Conservation (phyloP, 2,888 invertebrate species). For the Philhelius pedissequus region DNA sequence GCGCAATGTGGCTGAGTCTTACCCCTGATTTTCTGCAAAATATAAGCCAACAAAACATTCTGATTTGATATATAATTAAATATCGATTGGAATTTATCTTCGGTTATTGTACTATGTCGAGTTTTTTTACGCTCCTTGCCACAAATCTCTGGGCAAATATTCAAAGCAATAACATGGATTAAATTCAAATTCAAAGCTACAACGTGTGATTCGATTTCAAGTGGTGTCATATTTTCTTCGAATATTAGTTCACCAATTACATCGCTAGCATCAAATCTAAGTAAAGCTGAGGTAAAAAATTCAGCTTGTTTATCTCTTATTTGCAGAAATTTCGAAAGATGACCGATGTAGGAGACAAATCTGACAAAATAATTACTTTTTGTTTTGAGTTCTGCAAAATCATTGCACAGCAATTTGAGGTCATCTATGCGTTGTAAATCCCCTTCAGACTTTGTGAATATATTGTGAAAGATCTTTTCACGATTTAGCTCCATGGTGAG, state of each 20-base stretch:
- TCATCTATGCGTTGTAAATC: constrained; percentile 73
- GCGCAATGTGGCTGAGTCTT: not conserved
- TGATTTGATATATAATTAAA: constrained; percentile 76
- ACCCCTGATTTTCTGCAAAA: constrained; percentile 73
- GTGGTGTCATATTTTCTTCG: constrained; percentile 83
- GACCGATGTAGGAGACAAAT: constrained; percentile 75
- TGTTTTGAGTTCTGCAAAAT: constrained; percentile 75
- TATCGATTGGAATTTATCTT: constrained; percentile 73
- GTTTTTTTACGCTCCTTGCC: constrained; percentile 51
- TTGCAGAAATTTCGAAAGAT: constrained; percentile 77
- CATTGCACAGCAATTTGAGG: constrained; percentile 73
- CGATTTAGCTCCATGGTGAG: constrained; percentile 73
- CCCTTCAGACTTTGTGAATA: constrained; percentile 71
- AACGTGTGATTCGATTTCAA: constrained; percentile 85
- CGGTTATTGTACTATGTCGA: constrained; percentile 66
- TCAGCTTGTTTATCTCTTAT: constrained; percentile 74
- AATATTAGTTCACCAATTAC: constrained; percentile 85
- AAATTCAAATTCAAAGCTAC: constrained; percentile 86
- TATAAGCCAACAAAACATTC: constrained; percentile 74
- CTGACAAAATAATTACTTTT: constrained; percentile 75
- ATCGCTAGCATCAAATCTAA: constrained; percentile 80
- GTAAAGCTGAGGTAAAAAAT: constrained; percentile 73
- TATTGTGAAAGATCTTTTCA: constrained; percentile 72
- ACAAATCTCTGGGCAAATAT: constrained; percentile 83
- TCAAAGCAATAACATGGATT: constrained; percentile 85